Evolutionary conservation across 1,140 invertebrate genomes (phyloP), one percentile per base, ranked within the genome.

Genomic region (Papilio polytes): DNA sequence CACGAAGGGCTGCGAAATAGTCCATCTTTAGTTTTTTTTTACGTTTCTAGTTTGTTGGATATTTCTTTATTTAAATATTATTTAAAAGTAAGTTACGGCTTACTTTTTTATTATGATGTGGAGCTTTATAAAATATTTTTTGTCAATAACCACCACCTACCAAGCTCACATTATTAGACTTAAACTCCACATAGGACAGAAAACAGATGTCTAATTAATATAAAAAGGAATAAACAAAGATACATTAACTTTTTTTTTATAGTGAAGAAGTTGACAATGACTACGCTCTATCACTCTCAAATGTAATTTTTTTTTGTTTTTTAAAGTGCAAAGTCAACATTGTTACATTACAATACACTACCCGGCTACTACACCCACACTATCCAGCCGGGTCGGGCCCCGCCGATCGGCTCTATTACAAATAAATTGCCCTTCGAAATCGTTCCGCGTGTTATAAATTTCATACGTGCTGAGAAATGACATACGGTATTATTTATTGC

Each of bases 401-500:
- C 83, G 82, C 84, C 82, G 85, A 86, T 87, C 85, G 78, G 87
- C 90, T 92, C 90, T 92, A 94, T 94, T 93, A 94, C 90, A 94
- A 94, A 95, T 95, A 95, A 95, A 95, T 94, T 92, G 92, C 91
- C 90, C 88, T 90, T 90, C 89, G 90, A 91, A 90, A 92, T 90
- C 88, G 89, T 87, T 93, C 85, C 88, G 88, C 85, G 87, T 89
- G 92, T 91, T 94, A 94, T 94, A 94, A 94, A 94, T 94, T 94
- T 94, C 92, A 95, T 95, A 95, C 93, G 92, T 95, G 93, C 93
- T 95, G 93, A 94, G 93, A 94, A 95, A 94, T 94, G 93, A 94
- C 93, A 95, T 95, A 94, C 91, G 93, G 92, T 91, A 91, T 93
- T 93, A 94, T 94, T 94, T 94, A 94, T 93, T 91, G 92, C 88